Conservation (phyloP, 2,888 invertebrate species). For the Parelbella ahira region DNA sequence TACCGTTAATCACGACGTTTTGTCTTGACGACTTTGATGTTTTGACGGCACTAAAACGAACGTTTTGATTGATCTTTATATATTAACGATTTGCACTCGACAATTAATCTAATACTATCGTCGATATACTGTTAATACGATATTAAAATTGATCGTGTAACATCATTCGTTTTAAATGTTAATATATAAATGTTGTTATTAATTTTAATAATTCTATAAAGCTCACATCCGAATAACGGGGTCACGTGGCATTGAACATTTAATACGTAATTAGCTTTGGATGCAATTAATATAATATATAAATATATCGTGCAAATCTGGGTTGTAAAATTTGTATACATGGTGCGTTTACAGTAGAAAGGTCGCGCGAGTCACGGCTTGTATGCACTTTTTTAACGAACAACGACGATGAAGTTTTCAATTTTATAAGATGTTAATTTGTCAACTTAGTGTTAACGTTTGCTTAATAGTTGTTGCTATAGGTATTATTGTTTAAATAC, state of each 20-base stretch:
- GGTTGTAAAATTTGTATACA: constrained; percentile 5
- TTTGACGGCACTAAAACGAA: constrained; percentile 13
- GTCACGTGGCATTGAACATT: constrained; percentile 22
- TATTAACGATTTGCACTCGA: constrained; percentile 1
- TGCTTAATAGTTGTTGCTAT: too few species aligned
- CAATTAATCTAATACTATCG: constrained; percentile 5
- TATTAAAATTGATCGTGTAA: not conserved
- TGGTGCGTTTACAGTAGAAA: constrained; percentile 13
- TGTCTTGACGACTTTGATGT: constrained; percentile 8
- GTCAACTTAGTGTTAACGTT: too few species aligned
- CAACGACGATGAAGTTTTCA: constrained; percentile 15
- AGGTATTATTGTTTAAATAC: too few species aligned
- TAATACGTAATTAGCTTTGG: constrained; percentile 22
- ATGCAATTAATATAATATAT: constrained; percentile 26
- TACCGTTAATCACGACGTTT: constrained; percentile 18
- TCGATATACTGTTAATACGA: not conserved
- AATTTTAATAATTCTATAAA: too few species aligned
- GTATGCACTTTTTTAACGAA: constrained; percentile 25
- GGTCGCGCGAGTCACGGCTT: constrained; percentile 21
- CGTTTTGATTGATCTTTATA: constrained; percentile 15
- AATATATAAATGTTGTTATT: too few species aligned
- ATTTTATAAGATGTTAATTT: not conserved
- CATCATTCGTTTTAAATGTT: constrained; percentile 11
- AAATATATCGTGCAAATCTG: constrained; percentile 19
- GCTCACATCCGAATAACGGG: too few species aligned